These are phyloP conservation scores for Eunapius fragilis DNA, from an alignment of 37 sponge, comb jelly and placozoan species.

Conservation along the genomic window DNA sequence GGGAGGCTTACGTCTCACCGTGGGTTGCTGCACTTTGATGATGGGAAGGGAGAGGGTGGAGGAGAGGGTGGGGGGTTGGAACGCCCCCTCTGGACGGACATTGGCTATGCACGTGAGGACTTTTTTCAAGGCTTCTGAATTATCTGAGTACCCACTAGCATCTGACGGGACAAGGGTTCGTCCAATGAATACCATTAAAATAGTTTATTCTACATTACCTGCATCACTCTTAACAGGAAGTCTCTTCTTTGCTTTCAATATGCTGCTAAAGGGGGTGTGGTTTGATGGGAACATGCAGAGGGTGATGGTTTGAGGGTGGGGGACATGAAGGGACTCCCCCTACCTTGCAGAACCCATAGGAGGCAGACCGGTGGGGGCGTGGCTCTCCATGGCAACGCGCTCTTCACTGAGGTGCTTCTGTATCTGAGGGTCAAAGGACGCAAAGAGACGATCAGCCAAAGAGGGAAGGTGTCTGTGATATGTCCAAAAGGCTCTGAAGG, in stretches of 20 bases:
- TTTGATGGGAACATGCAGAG: not conserved
- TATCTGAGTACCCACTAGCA: not conserved
- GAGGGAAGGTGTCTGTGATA: conserved; percentile 49
- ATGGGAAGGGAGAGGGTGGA: not conserved
- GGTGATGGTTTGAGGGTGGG: too few relatives aligned
- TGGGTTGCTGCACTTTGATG: not conserved
- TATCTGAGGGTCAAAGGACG: conserved; percentile 45
- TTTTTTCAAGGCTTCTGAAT: not conserved
- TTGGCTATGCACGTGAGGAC: not conserved
- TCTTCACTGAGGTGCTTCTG: conserved; percentile 66
- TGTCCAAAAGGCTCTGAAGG: conserved; percentile 70
- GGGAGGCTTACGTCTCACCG: not conserved
- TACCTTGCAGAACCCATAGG: too few relatives aligned
- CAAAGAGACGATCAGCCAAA: conserved; percentile 31
- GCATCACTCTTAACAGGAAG: not conserved
- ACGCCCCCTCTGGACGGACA: not conserved
- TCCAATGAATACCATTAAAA: too few relatives aligned
- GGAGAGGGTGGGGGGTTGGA: not conserved
- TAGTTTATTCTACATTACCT: too few relatives aligned
- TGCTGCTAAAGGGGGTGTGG: not conserved
- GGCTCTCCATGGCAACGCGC: conserved; percentile 20
- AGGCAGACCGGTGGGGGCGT: too few relatives aligned
- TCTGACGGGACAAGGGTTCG: too few relatives aligned
- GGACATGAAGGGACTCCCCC: too few relatives aligned
- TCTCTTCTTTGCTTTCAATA: not conserved